Percentiles rank a stretch among this genome's conserved stretches.
phyloP scores from a whole-genome alignment of 2,888 invertebrate genomes.

The Xanthorhoe designata region DNA sequence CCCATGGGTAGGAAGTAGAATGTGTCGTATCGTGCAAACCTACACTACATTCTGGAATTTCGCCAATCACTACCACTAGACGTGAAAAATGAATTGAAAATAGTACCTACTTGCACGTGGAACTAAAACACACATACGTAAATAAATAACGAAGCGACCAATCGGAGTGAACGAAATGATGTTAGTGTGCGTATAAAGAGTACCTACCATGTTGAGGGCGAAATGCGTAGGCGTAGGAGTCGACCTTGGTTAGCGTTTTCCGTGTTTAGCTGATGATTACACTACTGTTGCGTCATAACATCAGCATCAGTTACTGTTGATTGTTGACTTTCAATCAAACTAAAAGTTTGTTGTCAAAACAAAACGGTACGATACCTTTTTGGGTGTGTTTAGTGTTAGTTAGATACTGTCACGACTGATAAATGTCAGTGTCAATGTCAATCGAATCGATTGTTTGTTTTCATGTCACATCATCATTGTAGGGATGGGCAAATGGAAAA shows the following conservation, averaged over 20 bases:
- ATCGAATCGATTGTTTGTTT: no score
- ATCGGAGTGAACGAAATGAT: constrained; percentile 9
- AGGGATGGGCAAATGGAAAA: no score
- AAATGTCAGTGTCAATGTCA: no score
- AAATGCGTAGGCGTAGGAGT: constrained; percentile 30
- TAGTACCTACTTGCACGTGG: constrained; percentile 8
- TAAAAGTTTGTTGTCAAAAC: neutral
- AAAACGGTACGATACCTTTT: no score
- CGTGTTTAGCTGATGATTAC: constrained; percentile 9
- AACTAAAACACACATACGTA: constrained; percentile 14
- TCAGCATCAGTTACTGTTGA: neutral
- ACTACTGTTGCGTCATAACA: neutral
- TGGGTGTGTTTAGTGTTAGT: no score
- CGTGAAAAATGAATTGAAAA: constrained; percentile 13
- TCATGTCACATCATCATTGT: no score
- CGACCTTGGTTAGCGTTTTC: constrained; percentile 22
- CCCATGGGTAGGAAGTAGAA: constrained; percentile 34
- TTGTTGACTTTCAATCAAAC: neutral
- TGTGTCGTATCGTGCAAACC: constrained; percentile 37
- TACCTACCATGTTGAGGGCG: neutral
- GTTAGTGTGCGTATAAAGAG: constrained; percentile 1
- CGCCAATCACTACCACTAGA: constrained; percentile 45
- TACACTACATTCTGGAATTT: constrained; percentile 50
- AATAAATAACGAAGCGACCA: constrained; percentile 5
- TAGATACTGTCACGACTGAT: no score